Evolutionary conservation across 2,797 vertebrate species (phyloP).

Genomic region (Anabacerthia variegaticeps): DNA sequence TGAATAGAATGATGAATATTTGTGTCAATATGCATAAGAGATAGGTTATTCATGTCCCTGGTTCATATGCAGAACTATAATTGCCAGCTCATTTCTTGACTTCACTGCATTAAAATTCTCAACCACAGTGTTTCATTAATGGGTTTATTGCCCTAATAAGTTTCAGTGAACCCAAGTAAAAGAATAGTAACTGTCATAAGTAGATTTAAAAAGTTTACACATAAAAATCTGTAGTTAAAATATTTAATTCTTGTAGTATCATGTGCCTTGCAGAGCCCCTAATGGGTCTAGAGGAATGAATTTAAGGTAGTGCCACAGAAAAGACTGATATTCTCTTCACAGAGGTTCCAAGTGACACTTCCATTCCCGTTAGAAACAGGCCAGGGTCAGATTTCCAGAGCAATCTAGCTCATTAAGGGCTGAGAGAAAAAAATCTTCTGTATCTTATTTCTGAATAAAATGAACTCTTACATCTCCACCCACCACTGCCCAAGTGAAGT

Average conservation of each 20-base stretch:
- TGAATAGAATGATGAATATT: not conserved
- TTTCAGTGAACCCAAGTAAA: not conserved
- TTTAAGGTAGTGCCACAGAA: not conserved
- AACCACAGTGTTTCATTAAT: not conserved
- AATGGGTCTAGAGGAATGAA: not conserved
- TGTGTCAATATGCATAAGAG: not conserved
- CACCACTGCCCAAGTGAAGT: not conserved
- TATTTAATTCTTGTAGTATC: not conserved
- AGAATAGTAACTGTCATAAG: not conserved
- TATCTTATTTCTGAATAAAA: not conserved
- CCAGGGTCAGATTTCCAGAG: not conserved
- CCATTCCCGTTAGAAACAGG: not conserved
- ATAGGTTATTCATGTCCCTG: not conserved
- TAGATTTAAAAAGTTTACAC: not conserved
- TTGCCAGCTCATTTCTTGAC: not conserved
- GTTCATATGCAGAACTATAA: constrained; percentile 8
- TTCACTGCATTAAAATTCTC: constrained; percentile 25
- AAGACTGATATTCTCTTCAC: not conserved
- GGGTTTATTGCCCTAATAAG: constrained; percentile 20
- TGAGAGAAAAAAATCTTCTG: not conserved
- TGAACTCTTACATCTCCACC: not conserved
- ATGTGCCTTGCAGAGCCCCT: not conserved
- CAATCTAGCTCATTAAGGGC: not conserved
- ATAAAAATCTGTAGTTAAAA: not conserved
- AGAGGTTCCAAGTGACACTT: not conserved